A percentile compares a stretch with the other conserved stretches of the same genome.
phyloP scores from a whole-genome alignment of 64 coral and sea anemone species.

The Orbicella faveolata region DNA sequence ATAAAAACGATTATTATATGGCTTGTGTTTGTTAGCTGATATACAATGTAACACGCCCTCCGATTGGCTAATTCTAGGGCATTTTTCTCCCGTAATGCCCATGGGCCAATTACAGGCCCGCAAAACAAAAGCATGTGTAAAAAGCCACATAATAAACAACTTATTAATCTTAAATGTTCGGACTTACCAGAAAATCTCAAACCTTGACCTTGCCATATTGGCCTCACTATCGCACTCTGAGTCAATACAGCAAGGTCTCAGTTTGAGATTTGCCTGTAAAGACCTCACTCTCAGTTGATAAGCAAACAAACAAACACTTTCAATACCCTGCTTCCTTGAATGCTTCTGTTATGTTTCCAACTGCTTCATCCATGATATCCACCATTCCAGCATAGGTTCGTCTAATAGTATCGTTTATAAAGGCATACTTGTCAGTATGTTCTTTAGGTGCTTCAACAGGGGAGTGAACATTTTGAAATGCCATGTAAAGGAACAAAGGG shows the following conservation, averaged over 20 bases:
- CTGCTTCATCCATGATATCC: slow-evolving; percentile 76
- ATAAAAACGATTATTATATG: too few species aligned
- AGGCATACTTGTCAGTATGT: slow-evolving; percentile 54
- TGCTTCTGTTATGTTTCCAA: slow-evolving; percentile 70
- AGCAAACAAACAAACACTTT: background rate
- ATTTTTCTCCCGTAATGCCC: too few species aligned
- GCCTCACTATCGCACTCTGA: background rate
- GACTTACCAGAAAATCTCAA: background rate
- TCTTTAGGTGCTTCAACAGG: slow-evolving; percentile 76
- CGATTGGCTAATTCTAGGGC: too few species aligned
- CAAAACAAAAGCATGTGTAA: too few species aligned
- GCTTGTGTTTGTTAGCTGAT: too few species aligned
- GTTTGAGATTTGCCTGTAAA: background rate
- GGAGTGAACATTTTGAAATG: slow-evolving; percentile 82
- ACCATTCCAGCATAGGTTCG: slow-evolving; percentile 86
- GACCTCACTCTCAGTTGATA: background rate
- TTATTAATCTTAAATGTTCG: too few species aligned
- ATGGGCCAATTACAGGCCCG: too few species aligned
- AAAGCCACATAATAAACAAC: too few species aligned
- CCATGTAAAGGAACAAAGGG: slow-evolving; percentile 83
- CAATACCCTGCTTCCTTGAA: slow-evolving; percentile 70
- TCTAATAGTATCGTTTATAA: slow-evolving; percentile 58
- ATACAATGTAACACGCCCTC: too few species aligned
- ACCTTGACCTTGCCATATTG: background rate
- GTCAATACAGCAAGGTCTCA: background rate